Conservation (phyloP, 2,113 vertebrate species). For the Gymnogyps californianus region DNA sequence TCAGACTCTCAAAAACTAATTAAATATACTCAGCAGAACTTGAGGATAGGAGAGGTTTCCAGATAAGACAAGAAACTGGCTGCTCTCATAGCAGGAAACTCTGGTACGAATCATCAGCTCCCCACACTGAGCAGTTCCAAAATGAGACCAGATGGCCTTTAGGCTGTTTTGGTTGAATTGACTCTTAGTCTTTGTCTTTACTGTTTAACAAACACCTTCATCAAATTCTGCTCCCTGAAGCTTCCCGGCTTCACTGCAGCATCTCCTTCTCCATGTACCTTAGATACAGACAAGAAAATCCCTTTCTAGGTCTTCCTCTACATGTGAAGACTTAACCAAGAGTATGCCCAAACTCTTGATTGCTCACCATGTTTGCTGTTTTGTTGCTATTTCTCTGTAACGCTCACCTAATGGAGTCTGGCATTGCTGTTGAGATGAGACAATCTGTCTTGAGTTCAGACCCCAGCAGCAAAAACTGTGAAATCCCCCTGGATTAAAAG, state of each 20-base stretch:
- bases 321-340: accelerated
- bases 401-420: not conserved
- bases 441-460: not conserved
- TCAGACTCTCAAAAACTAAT: conserved; percentile 34
- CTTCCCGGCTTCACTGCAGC: not conserved
- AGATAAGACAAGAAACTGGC: not conserved
- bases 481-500: not conserved
- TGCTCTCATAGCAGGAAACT: not conserved
- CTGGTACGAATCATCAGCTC: not conserved
- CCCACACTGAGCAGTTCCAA: not conserved
- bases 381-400: not conserved
- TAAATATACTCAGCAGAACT: conserved; percentile 6
- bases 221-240: not conserved
- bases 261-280: not conserved
- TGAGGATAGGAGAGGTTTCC: not conserved
- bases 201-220: not conserved
- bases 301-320: not conserved
- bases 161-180: not conserved
- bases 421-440: not conserved
- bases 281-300: not conserved
- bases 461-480: not conserved
- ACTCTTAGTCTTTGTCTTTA: not conserved
- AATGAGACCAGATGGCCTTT: not conserved
- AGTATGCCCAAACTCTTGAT: not conserved
- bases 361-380: not conserved